A percentile compares a stretch with the other conserved stretches of the same genome.
Conservation (phyloP, 2,113 vertebrate species). For the Oncorhynchus tshawytscha region DNA sequence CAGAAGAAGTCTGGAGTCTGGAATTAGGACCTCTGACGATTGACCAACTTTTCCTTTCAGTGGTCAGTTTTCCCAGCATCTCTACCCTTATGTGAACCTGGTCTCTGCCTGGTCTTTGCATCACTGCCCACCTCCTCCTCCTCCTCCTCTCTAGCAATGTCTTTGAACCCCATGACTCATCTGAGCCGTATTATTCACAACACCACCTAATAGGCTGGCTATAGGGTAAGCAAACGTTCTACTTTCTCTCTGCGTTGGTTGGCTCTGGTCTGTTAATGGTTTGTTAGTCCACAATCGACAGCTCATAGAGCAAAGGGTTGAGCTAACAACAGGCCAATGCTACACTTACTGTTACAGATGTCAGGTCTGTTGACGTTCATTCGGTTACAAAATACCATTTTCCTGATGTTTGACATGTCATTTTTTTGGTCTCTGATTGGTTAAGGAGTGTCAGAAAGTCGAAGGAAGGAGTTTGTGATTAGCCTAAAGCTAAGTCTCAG, state of each 20-base stretch:
- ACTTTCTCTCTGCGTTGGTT: no score
- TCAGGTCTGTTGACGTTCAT: no score
- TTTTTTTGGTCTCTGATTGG: slow-evolving; percentile 28
- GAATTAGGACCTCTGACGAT: neutral
- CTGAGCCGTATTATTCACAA: neutral
- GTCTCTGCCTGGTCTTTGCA: no score
- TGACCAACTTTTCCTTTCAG: neutral
- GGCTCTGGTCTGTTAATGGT: no score
- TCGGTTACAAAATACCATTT: no score
- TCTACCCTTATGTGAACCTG: neutral
- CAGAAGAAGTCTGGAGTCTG: no score
- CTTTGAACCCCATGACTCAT: neutral
- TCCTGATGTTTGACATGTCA: no score
- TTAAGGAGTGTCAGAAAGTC: neutral
- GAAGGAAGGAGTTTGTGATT: neutral
- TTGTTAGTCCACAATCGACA: no score
- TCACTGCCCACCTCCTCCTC: neutral
- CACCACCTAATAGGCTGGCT: neutral
- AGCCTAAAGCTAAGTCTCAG: neutral
- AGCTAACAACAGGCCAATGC: no score
- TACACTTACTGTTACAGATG: no score
- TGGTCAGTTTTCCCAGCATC: neutral
- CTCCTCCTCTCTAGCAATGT: neutral
- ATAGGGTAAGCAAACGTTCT: no score
- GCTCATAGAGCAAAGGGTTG: no score